Evolutionary conservation across 2,797 vertebrate species (phyloP), one percentile per base, ranked within the genome.

Genomic region (Sebastes trivittatus): DNA sequence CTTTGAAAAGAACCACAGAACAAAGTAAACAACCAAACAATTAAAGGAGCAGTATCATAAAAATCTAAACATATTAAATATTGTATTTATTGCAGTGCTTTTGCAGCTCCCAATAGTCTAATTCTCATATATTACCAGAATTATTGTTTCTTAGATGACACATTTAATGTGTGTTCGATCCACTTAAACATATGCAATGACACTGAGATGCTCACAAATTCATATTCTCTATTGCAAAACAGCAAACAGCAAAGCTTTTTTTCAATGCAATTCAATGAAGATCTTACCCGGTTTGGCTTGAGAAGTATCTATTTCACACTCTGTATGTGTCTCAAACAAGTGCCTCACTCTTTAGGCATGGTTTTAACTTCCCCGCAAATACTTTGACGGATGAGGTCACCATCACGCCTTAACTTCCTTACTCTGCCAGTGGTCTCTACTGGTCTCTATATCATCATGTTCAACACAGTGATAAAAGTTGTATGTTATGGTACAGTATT

Each of bases 391-490:
- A 56, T 87, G 87, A 87, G 74, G 81, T 90, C 82, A 82, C 46
- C 8, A 36, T 72, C 64, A 66, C 72, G 2, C 61, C 52, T 81
- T 18, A 18, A 88, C 88, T 92, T 91, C 92, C 92, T 90, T 49
- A 58, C 7, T 32, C 23, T 60, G 52, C 10, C 11, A 38, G 0
- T 22, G n/a, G 9, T 66, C 34, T 83, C 62, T 32, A 1, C 6
- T 13, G 4, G 11, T 36, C 36, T 36, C 36, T 7, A 3, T 1
- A 23, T 42, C 23, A 58, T 9, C 6, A 54, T 4, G 1, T 42
- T 69, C 11, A 25, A 14, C 2, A 7, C 11, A 18, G 11, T 8
- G 18, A 2, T 7, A 36, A 18, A 4, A 11, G 3, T 7, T 54
- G 0, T 7, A 55, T 62, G 13, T 67, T 9, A n/a, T 29, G 2